phyloP scores from a whole-genome alignment of 2,113 vertebrate genomes.

The Platycercus adscitus region DNA sequence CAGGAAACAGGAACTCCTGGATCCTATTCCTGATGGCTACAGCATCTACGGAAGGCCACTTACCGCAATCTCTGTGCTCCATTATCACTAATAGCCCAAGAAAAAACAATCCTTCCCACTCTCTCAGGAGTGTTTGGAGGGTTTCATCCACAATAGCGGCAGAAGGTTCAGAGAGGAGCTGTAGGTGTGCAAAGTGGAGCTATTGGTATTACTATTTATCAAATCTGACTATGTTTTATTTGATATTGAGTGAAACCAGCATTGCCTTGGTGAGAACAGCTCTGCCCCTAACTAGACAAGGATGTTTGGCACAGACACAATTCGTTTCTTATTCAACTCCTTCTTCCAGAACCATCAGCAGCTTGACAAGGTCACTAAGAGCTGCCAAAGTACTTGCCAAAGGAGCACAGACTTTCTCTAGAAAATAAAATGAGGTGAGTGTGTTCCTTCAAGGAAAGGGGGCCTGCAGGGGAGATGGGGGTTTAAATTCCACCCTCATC shows the following conservation, averaged over 20 bases:
- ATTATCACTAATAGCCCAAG: not conserved
- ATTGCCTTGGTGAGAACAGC: not conserved
- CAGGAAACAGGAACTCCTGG: not conserved
- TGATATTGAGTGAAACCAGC: not conserved
- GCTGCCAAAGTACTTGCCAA: slow-evolving; percentile 1
- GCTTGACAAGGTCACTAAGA: not conserved
- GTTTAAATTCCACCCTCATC: not conserved
- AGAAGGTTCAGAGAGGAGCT: not conserved
- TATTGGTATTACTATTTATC: not conserved
- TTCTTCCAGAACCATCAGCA: not conserved
- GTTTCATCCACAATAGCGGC: not conserved
- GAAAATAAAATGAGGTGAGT: not conserved
- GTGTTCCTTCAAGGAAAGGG: not conserved
- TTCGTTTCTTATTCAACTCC: not conserved
- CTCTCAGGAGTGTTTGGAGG: not conserved
- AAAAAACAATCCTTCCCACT: not conserved
- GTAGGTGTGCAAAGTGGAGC: not conserved
- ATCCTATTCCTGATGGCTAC: not conserved
- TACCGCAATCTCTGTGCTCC: not conserved
- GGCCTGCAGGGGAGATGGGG: not conserved
- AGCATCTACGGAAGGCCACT: not conserved
- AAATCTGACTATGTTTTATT: not conserved
- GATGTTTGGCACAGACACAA: not conserved
- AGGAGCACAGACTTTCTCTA: not conserved
- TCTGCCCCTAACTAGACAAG: not conserved